These are phyloP conservation scores for Psylliodes chrysocephalus DNA, from an alignment of 2,888 invertebrate genomes.

Conservation along the genomic window DNA sequence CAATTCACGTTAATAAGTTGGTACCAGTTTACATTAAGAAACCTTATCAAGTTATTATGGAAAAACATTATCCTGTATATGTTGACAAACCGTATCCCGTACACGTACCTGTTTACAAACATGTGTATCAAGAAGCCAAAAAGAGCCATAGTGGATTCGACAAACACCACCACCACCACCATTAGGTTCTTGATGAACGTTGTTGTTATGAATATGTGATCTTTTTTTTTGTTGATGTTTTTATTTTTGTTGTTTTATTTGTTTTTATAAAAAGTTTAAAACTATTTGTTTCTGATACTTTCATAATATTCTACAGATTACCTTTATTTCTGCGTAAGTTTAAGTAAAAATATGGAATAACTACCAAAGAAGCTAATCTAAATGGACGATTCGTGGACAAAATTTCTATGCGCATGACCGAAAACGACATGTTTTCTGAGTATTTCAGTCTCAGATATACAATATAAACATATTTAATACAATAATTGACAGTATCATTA, in stretches of 20 bases:
- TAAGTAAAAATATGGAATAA: too few species aligned
- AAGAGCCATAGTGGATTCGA: constrained; percentile 36
- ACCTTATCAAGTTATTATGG: constrained; percentile 79
- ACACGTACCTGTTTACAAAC: constrained; percentile 79
- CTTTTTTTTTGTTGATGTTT: constrained; percentile 11
- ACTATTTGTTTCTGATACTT: too few species aligned
- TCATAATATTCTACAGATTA: too few species aligned
- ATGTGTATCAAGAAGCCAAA: constrained; percentile 66
- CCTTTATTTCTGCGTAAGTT: too few species aligned
- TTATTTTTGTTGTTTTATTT: constrained; percentile 19
- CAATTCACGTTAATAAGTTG: constrained; percentile 78
- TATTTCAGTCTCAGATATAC: too few species aligned
- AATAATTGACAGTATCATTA: too few species aligned
- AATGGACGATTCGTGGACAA: too few species aligned
- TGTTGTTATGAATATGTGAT: constrained; percentile 10
- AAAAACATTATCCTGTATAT: constrained; percentile 76
- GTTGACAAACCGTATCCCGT: constrained; percentile 77
- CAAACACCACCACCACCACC: constrained; percentile 19
- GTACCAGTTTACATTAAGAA: constrained; percentile 77
- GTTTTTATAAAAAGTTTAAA: constrained; percentile 29
- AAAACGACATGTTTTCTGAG: too few species aligned
- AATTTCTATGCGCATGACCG: too few species aligned
- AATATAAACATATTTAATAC: too few species aligned
- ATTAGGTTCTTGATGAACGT: not conserved
- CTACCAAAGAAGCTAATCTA: too few species aligned